Evolutionary conservation across 2,113 vertebrate genomes (phyloP), one percentile per base, ranked within the genome.

Genomic region (Oncorhynchus clarkii): DNA sequence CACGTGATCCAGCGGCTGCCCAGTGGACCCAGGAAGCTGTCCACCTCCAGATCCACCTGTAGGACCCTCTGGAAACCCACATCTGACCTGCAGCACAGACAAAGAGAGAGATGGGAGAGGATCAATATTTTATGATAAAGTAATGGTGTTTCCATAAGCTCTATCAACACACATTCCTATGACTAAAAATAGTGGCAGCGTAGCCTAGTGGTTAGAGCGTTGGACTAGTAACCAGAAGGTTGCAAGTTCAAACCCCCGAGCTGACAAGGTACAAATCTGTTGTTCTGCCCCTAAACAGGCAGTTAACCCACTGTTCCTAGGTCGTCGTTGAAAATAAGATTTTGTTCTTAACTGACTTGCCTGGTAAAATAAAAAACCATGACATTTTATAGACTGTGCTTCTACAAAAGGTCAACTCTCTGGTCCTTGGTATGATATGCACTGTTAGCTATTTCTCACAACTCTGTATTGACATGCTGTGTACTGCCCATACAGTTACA

Each of bases 1-100:
- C 97, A 99, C 68, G 92, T 92, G 91, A 99, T 95, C 73, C 96
- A 94, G 78, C 97, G 95, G 0, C 95, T 95, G 77, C 95, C 96
- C 1, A 93, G 93, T 0, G 93, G 93, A 85, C 94, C 95, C 82
- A 95, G 95, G 84, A 95, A 94, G 75, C 92, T 93, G 84, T 96
- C 89, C 67, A 98, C 92, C 86, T 99, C 96, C 69, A 99, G 95
- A 88, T 93, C 94, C 92, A 99, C 92, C 91, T 96, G 95, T 82
- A 96, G 91, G 2, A 99, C 96, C 87, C 95, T 94, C 22, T 88
- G 94, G 90, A 94, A 93, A 4, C 89, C 86, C 4, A 87, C 87
- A 83, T 94, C 95, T 86, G 91, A 92, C 72, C 97, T 99, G 91
- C 86, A 82, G 78, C 79, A 73, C 18, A 26, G 80, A 24, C 5